Evolutionary conservation across 2,113 vertebrate species (phyloP).

Genomic region (Seriola quinqueradiata): DNA sequence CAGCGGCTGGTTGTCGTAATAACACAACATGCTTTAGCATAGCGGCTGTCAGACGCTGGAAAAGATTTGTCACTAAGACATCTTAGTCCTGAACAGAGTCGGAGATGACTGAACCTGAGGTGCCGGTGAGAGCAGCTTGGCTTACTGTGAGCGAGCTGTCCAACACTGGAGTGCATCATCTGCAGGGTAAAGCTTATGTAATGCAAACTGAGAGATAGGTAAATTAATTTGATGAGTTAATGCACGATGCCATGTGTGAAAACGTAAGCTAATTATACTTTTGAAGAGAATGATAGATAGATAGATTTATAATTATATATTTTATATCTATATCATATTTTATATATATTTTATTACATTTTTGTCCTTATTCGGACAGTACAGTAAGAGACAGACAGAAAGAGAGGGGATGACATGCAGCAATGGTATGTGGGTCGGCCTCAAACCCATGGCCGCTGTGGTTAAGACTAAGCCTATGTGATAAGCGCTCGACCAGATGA

Average conservation of each 20-base stretch:
- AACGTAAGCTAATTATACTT: not conserved
- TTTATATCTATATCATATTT: too few relatives aligned
- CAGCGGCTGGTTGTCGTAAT: not conserved
- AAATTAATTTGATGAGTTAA: not conserved
- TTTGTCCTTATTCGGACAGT: too few relatives aligned
- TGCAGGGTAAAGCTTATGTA: not conserved
- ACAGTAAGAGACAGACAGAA: too few relatives aligned
- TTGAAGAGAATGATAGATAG: not conserved
- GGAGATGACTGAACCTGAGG: slow-evolving; percentile 1
- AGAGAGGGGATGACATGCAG: too few relatives aligned
- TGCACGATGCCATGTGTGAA: not conserved
- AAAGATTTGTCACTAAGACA: slow-evolving; percentile 1
- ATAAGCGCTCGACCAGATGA: not conserved
- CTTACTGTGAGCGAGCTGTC: not conserved
- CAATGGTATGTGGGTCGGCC: too few relatives aligned
- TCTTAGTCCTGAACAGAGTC: not conserved
- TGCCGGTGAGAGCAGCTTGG: not conserved
- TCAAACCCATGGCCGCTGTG: too few relatives aligned
- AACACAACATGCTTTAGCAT: not conserved
- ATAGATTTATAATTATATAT: too few relatives aligned
- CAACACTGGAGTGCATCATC: not conserved
- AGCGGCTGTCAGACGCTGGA: not conserved
- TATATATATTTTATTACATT: too few relatives aligned
- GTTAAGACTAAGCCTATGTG: too few relatives aligned
- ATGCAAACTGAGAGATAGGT: too few relatives aligned